A percentile compares a stretch with the other conserved stretches of the same genome.
Evolutionary conservation across 2,888 invertebrate species (phyloP).

Genomic region (Chymomyza caudatula): DNA sequence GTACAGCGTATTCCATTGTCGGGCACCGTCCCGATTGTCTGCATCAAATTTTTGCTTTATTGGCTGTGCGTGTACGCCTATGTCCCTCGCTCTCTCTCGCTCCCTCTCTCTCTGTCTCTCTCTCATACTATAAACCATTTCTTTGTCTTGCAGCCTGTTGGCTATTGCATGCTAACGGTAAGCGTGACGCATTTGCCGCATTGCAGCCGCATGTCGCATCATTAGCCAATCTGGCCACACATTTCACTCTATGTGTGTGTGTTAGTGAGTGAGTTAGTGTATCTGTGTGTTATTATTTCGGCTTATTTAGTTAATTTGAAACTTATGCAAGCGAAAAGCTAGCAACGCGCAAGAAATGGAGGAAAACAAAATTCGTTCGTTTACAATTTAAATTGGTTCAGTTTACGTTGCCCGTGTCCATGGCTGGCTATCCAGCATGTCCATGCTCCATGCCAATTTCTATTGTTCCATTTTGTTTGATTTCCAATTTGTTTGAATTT

Average conservation of each 20-base stretch:
- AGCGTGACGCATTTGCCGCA: conserved; percentile 58
- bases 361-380: conserved; percentile 36
- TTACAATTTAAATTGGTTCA: conserved; percentile 55
- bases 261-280: no score
- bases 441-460: conserved; percentile 50
- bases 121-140: background rate
- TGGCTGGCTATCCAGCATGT: background rate
- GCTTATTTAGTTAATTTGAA: conserved; percentile 57
- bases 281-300: conserved; percentile 53
- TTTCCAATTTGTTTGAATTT: background rate
- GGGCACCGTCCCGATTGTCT: no score
- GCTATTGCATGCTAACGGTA: conserved; percentile 56
- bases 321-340: conserved; percentile 51
- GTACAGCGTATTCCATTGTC: no score
- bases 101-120: conserved; percentile 9
- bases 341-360: background rate
- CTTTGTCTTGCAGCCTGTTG: background rate
- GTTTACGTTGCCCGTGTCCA: background rate
- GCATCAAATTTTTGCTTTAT: conserved; percentile 30
- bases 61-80: conserved; percentile 17
- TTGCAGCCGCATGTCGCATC: conserved; percentile 52
- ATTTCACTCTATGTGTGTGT: background rate
- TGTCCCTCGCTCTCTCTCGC: conserved; percentile 11
- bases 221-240: conserved; percentile 50
- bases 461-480: conserved; percentile 19